phyloP scores from a whole-genome alignment of 2,888 invertebrate genomes.

The Venustoraphidia nigricollis region DNA sequence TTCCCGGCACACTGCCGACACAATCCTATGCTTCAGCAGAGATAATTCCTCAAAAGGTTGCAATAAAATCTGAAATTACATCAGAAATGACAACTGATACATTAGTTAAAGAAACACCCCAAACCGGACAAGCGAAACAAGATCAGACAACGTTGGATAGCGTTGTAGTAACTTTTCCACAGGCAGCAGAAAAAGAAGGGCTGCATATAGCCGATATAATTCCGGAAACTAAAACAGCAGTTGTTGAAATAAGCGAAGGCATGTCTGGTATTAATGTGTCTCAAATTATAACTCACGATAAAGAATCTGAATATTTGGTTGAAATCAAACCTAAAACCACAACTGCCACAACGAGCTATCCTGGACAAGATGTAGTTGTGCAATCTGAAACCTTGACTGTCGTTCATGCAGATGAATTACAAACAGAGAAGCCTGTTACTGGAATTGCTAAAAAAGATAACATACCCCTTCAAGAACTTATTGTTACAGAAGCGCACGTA shows the following conservation, averaged over 20 bases:
- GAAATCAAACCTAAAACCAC: slow-evolving; percentile 24
- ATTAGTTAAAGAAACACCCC: slow-evolving; percentile 21
- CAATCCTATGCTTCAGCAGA: slow-evolving; percentile 29
- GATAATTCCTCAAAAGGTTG: slow-evolving; percentile 30
- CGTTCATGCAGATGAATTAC: slow-evolving; percentile 28
- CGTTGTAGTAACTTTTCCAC: slow-evolving; percentile 34
- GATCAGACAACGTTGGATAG: slow-evolving; percentile 34
- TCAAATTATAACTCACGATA: slow-evolving; percentile 28
- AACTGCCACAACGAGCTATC: slow-evolving; percentile 27
- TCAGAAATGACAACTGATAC: slow-evolving; percentile 25
- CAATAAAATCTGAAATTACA: slow-evolving; percentile 31
- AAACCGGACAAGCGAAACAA: slow-evolving; percentile 28
- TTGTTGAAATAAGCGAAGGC: slow-evolving; percentile 20
- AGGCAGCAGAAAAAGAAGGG: slow-evolving; percentile 32
- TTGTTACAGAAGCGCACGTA: slow-evolving; percentile 33
- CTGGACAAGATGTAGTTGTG: slow-evolving; percentile 29
- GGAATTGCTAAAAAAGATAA: slow-evolving; percentile 33
- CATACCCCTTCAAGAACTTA: slow-evolving; percentile 31
- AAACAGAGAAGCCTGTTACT: slow-evolving; percentile 25
- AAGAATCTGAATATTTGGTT: slow-evolving; percentile 26
- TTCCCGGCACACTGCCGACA: slow-evolving; percentile 21
- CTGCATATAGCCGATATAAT: slow-evolving; percentile 19
- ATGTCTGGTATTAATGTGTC: slow-evolving; percentile 26
- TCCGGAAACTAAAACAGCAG: slow-evolving; percentile 23
- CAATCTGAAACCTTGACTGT: slow-evolving; percentile 30